Evolutionary conservation across 2,113 vertebrate species (phyloP), one percentile per base, ranked within the genome.

Genomic region (Brachionichthys hirsutus): DNA sequence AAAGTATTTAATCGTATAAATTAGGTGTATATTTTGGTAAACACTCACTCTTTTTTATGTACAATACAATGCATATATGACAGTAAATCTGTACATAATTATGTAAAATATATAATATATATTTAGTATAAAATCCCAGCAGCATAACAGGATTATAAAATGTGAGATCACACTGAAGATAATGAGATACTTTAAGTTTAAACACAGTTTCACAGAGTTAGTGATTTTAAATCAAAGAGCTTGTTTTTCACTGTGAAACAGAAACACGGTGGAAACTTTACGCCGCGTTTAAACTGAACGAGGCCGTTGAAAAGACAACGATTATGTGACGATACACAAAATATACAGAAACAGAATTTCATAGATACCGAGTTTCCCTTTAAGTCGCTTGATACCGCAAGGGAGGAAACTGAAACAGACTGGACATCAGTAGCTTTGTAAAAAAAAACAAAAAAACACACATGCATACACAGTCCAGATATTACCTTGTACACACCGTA

Each of bases 1-100:
- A 88, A 74, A 73, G 58, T 67, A 82, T 62, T 81, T 42, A 71
- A 68, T 83, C 45, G 72, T 83, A 89, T 90, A 91, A 90, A 90
- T 91, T 86, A 89, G 62, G 48, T 84, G 54, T 82, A 71, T 63
- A 61, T 54, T 72, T 49, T 71, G 82, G 68, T 69, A 76, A 75
- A 79, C 53, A 72, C 69, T 72, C 46, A 64, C 81, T 70, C 79
- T 86, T 70, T n/a, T 77, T 62, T 88, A 89, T 90, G 80, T 89
- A 90, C 87, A 90, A 73, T 75, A 81, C 68, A 76, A 71, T 76
- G 62, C 59, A 57, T 75, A 80, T 57, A 73, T 78, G 69, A 75
- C 43, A 62, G 55, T 62, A 75, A 86, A 86, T 73, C 67, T 90
- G 86, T 90, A 88, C 87, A 90, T 80, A 81, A 81, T 63, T 38